These are phyloP conservation scores for Standfussiana lucernea DNA, from an alignment of 2,888 invertebrate genomes.

Conservation along the genomic window DNA sequence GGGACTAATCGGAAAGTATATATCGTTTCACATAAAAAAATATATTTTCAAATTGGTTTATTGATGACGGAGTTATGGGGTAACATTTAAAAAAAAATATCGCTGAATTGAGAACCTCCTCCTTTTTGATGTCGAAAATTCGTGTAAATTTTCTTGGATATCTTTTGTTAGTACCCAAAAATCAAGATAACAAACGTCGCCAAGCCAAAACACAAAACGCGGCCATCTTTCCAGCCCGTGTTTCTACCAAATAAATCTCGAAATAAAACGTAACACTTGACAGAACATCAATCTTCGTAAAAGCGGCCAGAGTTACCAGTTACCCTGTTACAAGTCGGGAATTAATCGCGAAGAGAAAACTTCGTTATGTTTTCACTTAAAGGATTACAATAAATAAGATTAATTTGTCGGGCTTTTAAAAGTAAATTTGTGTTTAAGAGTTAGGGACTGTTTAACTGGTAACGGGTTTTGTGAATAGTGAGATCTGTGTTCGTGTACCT, in stretches of 20 bases:
- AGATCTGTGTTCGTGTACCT: neutral
- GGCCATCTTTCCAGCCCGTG: neutral
- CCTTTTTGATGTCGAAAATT: too few species aligned
- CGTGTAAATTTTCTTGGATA: too few species aligned
- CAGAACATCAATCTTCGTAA: conserved; percentile 58
- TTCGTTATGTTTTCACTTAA: conserved; percentile 58
- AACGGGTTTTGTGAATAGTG: neutral
- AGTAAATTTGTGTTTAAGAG: neutral
- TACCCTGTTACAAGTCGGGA: conserved; percentile 46
- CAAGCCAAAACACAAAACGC: conserved; percentile 17
- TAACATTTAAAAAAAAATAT: too few species aligned
- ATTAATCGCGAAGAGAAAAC: conserved; percentile 61
- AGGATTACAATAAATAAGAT: conserved; percentile 56
- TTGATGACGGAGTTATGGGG: too few species aligned
- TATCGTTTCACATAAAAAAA: too few species aligned
- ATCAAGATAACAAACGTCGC: conserved; percentile 1
- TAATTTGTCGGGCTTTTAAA: conserved; percentile 47
- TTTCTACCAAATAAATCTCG: conserved; percentile 9
- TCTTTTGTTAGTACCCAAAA: neutral
- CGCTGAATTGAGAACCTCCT: too few species aligned
- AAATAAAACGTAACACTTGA: conserved; percentile 51
- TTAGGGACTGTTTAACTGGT: neutral
- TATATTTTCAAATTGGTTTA: too few species aligned
- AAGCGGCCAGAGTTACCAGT: conserved; percentile 39
- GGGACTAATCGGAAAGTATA: too few species aligned